phyloP scores from a whole-genome alignment of 2,888 invertebrate species.

The Aporophyla nigra region DNA sequence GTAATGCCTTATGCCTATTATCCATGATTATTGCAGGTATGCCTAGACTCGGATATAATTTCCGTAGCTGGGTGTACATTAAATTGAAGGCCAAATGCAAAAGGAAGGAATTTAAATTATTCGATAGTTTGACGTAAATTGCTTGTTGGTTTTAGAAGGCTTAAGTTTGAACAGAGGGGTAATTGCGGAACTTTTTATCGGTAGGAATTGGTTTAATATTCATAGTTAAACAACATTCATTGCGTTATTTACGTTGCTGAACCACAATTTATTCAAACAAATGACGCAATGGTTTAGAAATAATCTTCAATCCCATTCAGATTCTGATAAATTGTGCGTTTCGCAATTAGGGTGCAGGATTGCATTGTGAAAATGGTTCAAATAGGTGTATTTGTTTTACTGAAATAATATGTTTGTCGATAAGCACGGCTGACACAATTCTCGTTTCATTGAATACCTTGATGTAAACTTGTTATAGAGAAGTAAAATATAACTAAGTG shows the following conservation, averaged over 20 bases:
- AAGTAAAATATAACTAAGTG: not conserved
- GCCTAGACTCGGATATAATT: constrained; percentile 31
- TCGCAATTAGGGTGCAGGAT: too few relatives aligned
- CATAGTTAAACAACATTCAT: too few relatives aligned
- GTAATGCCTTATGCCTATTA: constrained; percentile 33
- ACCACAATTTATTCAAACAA: too few relatives aligned
- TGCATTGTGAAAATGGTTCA: not conserved
- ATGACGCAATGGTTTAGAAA: too few relatives aligned
- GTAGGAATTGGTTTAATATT: too few relatives aligned
- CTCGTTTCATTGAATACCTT: not conserved
- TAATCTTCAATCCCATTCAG: too few relatives aligned
- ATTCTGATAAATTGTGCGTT: too few relatives aligned
- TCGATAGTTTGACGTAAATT: constrained; percentile 37
- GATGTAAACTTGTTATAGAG: not conserved
- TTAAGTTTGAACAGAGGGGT: not conserved
- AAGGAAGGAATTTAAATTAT: constrained; percentile 39
- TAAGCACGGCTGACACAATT: constrained; percentile 6
- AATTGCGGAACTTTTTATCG: too few relatives aligned
- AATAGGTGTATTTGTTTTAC: not conserved
- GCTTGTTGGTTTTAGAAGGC: constrained; percentile 8
- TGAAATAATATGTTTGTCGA: not conserved
- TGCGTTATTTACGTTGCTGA: too few relatives aligned
- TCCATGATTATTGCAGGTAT: constrained; percentile 43
- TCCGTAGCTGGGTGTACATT: constrained; percentile 29
- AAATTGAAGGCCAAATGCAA: constrained; percentile 42